Conservation (phyloP, 2,888 invertebrate genomes). For the Lasioglossum zephyrum region DNA sequence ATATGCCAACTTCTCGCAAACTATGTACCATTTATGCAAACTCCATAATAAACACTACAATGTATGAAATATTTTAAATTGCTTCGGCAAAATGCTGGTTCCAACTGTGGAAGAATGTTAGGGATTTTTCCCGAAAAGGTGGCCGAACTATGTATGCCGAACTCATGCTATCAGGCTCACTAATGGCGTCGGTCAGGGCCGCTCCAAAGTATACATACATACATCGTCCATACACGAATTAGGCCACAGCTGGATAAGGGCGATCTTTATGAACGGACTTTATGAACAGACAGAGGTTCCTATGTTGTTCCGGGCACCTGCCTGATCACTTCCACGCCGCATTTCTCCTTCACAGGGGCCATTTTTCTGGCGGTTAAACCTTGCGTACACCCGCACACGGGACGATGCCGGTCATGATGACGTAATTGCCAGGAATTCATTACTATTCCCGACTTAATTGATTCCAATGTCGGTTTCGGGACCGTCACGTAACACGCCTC, state of each 20-base stretch:
- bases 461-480: background rate
- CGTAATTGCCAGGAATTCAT: background rate
- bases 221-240: constrained; percentile 65
- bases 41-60: background rate
- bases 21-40: too few relatives aligned
- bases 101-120: background rate
- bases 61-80: background rate
- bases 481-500: background rate
- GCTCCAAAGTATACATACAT: constrained; percentile 37
- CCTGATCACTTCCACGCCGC: constrained; percentile 34
- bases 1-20: too few relatives aligned
- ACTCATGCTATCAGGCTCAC: constrained; percentile 57
- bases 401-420: background rate
- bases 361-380: constrained; percentile 57
- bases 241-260: constrained; percentile 72
- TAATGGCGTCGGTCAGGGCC: constrained; percentile 64
- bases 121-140: background rate
- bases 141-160: background rate
- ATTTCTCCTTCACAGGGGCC: constrained; percentile 44
- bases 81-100: background rate
- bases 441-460: background rate
- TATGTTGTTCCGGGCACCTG: constrained; percentile 64
- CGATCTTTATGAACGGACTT: constrained; percentile 59
- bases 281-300: constrained; percentile 34
- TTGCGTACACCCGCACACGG: background rate